Percentiles rank a stretch among this genome's conserved stretches.
phyloP scores from a whole-genome alignment of 1,140 invertebrate species.

The Drosophila tsacasi region DNA sequence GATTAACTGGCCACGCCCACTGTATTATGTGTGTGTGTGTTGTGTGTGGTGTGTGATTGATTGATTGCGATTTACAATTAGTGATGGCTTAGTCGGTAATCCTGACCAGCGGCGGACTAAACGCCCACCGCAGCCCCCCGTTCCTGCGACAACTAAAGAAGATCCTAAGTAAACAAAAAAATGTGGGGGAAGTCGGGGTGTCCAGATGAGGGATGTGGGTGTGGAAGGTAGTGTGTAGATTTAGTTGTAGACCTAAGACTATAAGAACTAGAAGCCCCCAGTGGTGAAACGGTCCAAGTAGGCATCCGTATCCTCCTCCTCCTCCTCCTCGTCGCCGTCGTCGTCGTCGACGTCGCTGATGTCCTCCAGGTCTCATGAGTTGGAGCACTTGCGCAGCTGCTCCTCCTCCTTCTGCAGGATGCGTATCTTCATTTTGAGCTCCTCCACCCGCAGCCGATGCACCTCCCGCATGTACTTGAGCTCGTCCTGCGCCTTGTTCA shows the following conservation, averaged over 20 bases:
- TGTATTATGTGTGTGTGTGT: conserved; percentile 46
- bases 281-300: conserved; percentile 23
- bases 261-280: conserved; percentile 39
- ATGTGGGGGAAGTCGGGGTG: neutral
- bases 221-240: conserved; percentile 1
- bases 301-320: conserved; percentile 8
- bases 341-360: conserved; percentile 56
- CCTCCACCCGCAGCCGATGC: conserved; percentile 77
- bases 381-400: conserved; percentile 64
- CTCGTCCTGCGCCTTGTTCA: conserved; percentile 79
- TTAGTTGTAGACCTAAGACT: conserved; percentile 13
- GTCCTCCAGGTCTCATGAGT: conserved; percentile 76
- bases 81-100: conserved; percentile 46
- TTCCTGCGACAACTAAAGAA: conserved; percentile 37
- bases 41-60: conserved; percentile 24
- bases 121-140: conserved; percentile 30
- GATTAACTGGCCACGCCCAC: conserved; percentile 39
- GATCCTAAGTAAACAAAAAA: conserved; percentile 28
- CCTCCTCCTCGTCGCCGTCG: neutral
- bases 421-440: conserved; percentile 82
- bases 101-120: conserved; percentile 30
- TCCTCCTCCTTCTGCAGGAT: conserved; percentile 84
- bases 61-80: conserved; percentile 62
- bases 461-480: conserved; percentile 80
- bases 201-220: neutral